Percentiles rank a stretch among this genome's conserved stretches.
Conservation (phyloP, 2,888 invertebrate genomes). For the Dasysyrphus albostriatus region DNA sequence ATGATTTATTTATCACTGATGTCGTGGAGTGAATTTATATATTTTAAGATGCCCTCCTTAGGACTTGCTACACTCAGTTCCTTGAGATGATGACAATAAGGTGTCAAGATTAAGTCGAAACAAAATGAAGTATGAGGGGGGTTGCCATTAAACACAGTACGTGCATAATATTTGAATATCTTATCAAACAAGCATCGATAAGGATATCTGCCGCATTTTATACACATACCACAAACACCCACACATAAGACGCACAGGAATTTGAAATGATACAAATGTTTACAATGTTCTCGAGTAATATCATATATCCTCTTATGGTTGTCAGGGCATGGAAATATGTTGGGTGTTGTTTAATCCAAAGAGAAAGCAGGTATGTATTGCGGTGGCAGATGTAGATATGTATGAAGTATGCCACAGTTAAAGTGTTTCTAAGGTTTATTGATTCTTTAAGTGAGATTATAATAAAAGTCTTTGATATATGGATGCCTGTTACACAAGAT, state of each 20-base stretch:
- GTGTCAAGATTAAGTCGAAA: conserved; percentile 20
- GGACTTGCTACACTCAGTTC: not conserved
- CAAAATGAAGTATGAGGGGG: no score
- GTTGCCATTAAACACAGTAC: not conserved
- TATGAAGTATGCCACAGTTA: not conserved
- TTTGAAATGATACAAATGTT: conserved; percentile 54
- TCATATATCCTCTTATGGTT: conserved; percentile 20
- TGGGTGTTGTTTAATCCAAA: conserved; percentile 15
- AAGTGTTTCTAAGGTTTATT: conserved; percentile 36
- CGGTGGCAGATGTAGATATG: not conserved
- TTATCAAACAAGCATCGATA: conserved; percentile 33
- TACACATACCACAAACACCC: not conserved
- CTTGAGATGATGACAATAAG: conserved; percentile 9
- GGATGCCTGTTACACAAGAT: not conserved
- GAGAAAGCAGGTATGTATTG: not conserved
- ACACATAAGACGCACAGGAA: conserved; percentile 16
- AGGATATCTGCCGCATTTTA: conserved; percentile 13
- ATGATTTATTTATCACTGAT: conserved; percentile 34
- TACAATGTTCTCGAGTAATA: conserved; percentile 49
- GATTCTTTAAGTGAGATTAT: conserved; percentile 12
- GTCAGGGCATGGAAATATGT: not conserved
- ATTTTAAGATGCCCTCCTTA: not conserved
- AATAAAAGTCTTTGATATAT: not conserved
- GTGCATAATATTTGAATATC: conserved; percentile 40
- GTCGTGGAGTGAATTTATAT: conserved; percentile 4